These are phyloP conservation scores for Brachionus rubens DNA, from an alignment of 1,140 invertebrate species.

Conservation along the genomic window DNA sequence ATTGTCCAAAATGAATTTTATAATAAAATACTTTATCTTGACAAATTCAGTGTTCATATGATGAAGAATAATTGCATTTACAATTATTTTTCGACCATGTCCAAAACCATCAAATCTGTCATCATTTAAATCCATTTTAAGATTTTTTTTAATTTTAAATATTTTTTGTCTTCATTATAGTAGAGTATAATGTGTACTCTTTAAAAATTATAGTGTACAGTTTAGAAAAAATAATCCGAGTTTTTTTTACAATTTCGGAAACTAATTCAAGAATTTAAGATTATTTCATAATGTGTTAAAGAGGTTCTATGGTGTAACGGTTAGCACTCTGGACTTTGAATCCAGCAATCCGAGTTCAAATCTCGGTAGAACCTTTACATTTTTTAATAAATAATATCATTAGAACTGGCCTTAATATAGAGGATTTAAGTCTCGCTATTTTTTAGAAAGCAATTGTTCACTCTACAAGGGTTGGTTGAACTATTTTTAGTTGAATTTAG, in stretches of 20 bases:
- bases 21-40: not conserved
- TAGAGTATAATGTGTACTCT: too few species aligned
- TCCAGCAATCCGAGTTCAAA: slow-evolving; percentile 43
- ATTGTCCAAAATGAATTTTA: not conserved
- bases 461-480: not conserved
- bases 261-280: too few species aligned
- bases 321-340: slow-evolving; percentile 44
- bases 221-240: too few species aligned
- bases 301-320: slow-evolving; percentile 39
- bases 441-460: not conserved
- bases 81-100: not conserved
- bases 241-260: too few species aligned
- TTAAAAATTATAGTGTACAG: too few species aligned
- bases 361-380: slow-evolving; percentile 34
- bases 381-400: not conserved
- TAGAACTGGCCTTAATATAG: too few species aligned
- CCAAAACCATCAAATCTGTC: slow-evolving; percentile 28
- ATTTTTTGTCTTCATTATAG: too few species aligned
- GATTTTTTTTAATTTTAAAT: not conserved
- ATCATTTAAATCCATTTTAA: not conserved
- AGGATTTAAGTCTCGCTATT: not conserved
- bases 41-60: not conserved
- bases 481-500: too few species aligned
- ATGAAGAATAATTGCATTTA: not conserved
- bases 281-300: not conserved